Percentiles rank a stretch among this genome's conserved stretches.
Evolutionary conservation across 1,140 invertebrate species (phyloP).

Genomic region (Neodiprion virginianus): DNA sequence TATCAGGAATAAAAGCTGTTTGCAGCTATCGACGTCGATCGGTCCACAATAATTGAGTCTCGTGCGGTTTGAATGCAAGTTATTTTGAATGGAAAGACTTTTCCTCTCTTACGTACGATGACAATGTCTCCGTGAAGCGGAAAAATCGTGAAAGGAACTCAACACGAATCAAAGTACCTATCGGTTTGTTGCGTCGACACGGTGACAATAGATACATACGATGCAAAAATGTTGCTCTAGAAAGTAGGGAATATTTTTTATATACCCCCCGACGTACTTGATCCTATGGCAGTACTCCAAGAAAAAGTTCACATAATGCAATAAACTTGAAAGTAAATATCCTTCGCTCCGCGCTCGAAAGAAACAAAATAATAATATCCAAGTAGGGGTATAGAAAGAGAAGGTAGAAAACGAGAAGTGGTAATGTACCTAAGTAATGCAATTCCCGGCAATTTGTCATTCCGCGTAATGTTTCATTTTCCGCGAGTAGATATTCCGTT

Average conservation of each 20-base stretch:
- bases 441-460: constrained; percentile 49
- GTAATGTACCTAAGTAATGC: constrained; percentile 26
- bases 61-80: neutral
- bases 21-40: neutral
- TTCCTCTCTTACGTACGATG: neutral
- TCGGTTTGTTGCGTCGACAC: neutral
- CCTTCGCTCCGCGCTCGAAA: too few species aligned
- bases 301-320: neutral
- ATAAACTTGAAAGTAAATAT: too few species aligned
- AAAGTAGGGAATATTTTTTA: too few species aligned
- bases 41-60: neutral
- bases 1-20: too few species aligned
- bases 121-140: neutral
- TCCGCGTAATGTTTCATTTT: constrained; percentile 41
- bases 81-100: neutral
- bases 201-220: too few species aligned
- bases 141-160: neutral
- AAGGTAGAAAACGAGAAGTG: neutral
- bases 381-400: neutral
- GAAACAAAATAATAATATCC: too few species aligned
- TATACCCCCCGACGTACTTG: too few species aligned
- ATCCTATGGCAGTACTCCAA: neutral
- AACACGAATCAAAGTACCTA: neutral
- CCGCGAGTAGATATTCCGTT: constrained; percentile 1
- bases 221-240: too few species aligned